Evolutionary conservation across 2,888 invertebrate genomes (phyloP).

Genomic region (Trichogramma evanescens): DNA sequence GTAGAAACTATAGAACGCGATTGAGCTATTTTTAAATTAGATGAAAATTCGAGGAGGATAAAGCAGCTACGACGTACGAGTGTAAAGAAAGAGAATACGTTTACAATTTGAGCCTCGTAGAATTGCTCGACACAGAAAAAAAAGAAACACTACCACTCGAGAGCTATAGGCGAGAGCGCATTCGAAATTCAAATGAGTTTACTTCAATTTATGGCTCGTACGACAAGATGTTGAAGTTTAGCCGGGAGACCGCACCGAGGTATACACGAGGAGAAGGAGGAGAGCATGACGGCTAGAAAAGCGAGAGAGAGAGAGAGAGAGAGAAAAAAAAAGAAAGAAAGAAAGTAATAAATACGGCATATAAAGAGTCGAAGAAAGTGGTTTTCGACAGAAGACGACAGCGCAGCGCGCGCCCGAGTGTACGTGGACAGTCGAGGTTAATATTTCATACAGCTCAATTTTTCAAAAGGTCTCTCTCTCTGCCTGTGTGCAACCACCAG

Average conservation of each 20-base stretch:
- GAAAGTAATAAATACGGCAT: too few relatives aligned
- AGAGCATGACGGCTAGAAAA: background rate
- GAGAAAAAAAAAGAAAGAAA: background rate
- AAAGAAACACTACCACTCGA: too few relatives aligned
- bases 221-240: too few relatives aligned
- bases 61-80: too few relatives aligned
- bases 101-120: too few relatives aligned
- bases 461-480: slow-evolving; percentile 17
- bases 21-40: too few relatives aligned
- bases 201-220: slow-evolving; percentile 22
- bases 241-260: slow-evolving; percentile 1
- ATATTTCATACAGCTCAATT: slow-evolving; percentile 30
- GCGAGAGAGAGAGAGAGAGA: background rate
- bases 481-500: slow-evolving; percentile 5
- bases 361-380: background rate
- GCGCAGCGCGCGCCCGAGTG: slow-evolving; percentile 11
- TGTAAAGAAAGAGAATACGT: too few relatives aligned
- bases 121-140: too few relatives aligned
- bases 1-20: too few relatives aligned
- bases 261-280: slow-evolving; percentile 1
- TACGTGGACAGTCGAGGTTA: slow-evolving; percentile 23
- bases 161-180: slow-evolving; percentile 13
- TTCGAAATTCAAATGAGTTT: slow-evolving; percentile 40
- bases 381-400: slow-evolving; percentile 1
- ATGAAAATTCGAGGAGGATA: too few relatives aligned